Base-by-base conservation (phyloP, 2,797 vertebrate genomes). In the Anolis apletophallus region DNA sequence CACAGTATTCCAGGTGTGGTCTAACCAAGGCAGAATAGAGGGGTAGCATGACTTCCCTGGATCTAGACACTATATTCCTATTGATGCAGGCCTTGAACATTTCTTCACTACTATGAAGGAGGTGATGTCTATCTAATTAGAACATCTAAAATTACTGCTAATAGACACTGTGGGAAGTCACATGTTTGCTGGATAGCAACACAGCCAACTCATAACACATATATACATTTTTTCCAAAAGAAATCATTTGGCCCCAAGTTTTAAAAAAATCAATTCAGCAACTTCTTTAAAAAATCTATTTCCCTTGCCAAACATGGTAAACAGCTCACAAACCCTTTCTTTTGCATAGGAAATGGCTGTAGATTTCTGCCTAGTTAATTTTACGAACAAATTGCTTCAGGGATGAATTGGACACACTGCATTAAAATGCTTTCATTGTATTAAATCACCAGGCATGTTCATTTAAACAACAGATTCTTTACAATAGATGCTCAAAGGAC, bases 191-290 rank as follows among this genome's bases (percentile, higher is more conserved):
- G 29, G 78, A 50, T 68, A 67, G 34, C 36, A 80, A 29, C 34
- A 67, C 17, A 78, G 59, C 55, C 50, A 29, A 86, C 90, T 81
- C n/a, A 80, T 68, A 77, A 75, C 77, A 89, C 85, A 68, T 85
- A 68, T 80, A 76, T 21, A 32, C 36, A 87, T 1, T 0, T 50
- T 86, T 29, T 2, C 71, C 79, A 52, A 91, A 75, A 75, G 54
- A 71, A 75, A 84, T 46, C 64, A n/a, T 80, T 92, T 88, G 26
- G 23, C 3, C 54, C 74, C 87, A 68, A 17, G 74, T 88, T 94
- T 93, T 75, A 84, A 84, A 94, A 69, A 89, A 69, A 89, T 89
- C 78, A 90, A 91, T 90, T 88, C 89, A 55, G 84, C 89, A 92
- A 90, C 72, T 81, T 54, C 0, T 10, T n/a, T 71, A 85, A 46